Base-by-base conservation (phyloP, 2,113 vertebrate species). In the Labrus mixtus region DNA sequence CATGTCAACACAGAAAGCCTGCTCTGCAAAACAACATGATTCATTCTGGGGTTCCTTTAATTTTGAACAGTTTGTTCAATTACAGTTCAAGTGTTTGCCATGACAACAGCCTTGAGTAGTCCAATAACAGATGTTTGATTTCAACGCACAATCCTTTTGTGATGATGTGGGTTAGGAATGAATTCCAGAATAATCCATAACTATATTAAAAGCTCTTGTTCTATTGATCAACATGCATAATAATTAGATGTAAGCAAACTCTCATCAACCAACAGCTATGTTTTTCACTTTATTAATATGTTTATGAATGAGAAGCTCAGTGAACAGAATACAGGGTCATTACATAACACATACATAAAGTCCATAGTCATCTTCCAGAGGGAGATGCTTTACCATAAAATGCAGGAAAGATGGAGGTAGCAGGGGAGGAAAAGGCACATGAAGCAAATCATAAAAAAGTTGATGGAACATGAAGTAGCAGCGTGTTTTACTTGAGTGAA, bases 161-260 rank as follows among this genome's bases (percentile, higher is more conserved):
- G 54, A 59, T 12, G 33, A 87, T 33, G 20, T 61, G 43, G 50
- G 61, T 65, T 19, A 25, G 10, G 54, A 76, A 59, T 58, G 59
- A 6, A 55, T 61, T 50, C 72, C 25, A 83, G 81, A 80, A 59
- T 45, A 79, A 89, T 68, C 68, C 22, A 63, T 78, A 41, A 29
- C 51, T 79, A 81, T 74, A 89, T 81, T 86, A 81, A 78, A 61
- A 48, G 0, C 20, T 73, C 65, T 57, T 82, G 78, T 84, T 76
- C 13, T 68, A 90, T 82, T 80, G 91, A 91, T 85, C 70, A 41
- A 48, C 75, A 54, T 51, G 37, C 15, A 63, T 54, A 63, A 54
- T 61, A 72, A 83, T 81, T 73, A 36, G 8, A 57, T 60, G 65
- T 45, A 64, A 77, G 51, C 63, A 80, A 84, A 62, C 13, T 80